These are phyloP conservation scores for Catocala sponsa DNA, from an alignment of 2,888 invertebrate species.

Conservation along the genomic window DNA sequence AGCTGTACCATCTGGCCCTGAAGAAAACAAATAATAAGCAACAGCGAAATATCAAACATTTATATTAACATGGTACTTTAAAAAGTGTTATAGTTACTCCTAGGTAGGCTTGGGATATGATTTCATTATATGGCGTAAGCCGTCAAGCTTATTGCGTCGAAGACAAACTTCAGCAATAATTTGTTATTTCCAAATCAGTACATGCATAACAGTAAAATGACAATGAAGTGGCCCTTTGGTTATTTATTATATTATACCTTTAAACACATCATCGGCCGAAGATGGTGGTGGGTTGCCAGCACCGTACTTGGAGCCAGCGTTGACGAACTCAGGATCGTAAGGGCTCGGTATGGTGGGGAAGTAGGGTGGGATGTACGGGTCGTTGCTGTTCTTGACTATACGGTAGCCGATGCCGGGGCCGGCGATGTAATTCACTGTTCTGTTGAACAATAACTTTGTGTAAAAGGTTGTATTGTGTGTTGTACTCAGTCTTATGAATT, in stretches of 20 bases:
- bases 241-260: slow-evolving; percentile 64
- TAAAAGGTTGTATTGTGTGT: too few relatives aligned
- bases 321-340: slow-evolving; percentile 82
- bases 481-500: too few relatives aligned
- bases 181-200: too few relatives aligned
- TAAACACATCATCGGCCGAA: slow-evolving; percentile 74
- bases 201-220: too few relatives aligned
- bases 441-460: slow-evolving; percentile 37
- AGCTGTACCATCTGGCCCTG: slow-evolving; percentile 86
- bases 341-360: slow-evolving; percentile 89
- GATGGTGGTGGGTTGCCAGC: slow-evolving; percentile 47
- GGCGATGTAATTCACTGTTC: slow-evolving; percentile 93
- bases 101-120: too few relatives aligned
- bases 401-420: slow-evolving; percentile 93
- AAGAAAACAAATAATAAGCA: slow-evolving; percentile 21
- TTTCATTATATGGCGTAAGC: too few relatives aligned
- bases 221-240: too few relatives aligned
- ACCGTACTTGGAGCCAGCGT: slow-evolving; percentile 65
- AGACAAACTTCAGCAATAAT: too few relatives aligned
- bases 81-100: too few relatives aligned
- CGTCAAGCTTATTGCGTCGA: too few relatives aligned
- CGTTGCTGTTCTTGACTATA: slow-evolving; percentile 91
- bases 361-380: slow-evolving; percentile 89
- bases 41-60: neutral
- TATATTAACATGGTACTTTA: too few relatives aligned